Base-by-base conservation (phyloP, 2,797 vertebrate genomes). In the Myoxocephalus aenaeus region DNA sequence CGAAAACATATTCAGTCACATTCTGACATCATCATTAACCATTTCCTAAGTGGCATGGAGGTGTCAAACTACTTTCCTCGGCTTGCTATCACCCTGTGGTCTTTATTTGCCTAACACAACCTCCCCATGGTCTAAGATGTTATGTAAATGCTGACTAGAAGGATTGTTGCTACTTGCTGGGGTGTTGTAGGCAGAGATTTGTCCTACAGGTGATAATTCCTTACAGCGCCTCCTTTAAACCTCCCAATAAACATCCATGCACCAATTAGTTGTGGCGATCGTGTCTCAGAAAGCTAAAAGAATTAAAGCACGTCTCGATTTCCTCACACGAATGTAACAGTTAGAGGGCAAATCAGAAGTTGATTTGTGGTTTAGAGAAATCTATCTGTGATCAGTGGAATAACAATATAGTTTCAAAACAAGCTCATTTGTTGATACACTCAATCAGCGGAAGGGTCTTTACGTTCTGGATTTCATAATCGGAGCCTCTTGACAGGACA, bases 241-340 rank as follows among this genome's bases (percentile, higher is more conserved):
- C 67, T 81, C 76, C 82, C 87, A 96, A 95, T 96, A 93, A 92
- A 95, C 94, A 96, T 94, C 86, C 85, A 42, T 42, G 40, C 12
- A 67, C 56, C 68, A 84, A 91, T 90, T 82, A 86, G 77, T 81
- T 66, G 65, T 1, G 68, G 64, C 8, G 56, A 68, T 53, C 17
- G 70, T 40, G 72, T 89, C 88, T 88, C 78, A 18, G 34, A 82
- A 79, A 78, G 66, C 71, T 2, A 29, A 65, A 69, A 75, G 78
- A 71, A 79, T 80, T 66, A 81, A 86, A 82, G 85, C 64, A 86
- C 81, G 86, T 63, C 85, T 34, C 58, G 56, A 20, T 44, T 13
- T 25, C 42, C 62, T 42, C 25, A 20, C 20, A 40, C 64, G 65
- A 20, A 17, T 44, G 73, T 13, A 44, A 65, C 17, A 61, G 44